Conservation (phyloP, 2,888 invertebrate species). For the Apeira syringaria region DNA sequence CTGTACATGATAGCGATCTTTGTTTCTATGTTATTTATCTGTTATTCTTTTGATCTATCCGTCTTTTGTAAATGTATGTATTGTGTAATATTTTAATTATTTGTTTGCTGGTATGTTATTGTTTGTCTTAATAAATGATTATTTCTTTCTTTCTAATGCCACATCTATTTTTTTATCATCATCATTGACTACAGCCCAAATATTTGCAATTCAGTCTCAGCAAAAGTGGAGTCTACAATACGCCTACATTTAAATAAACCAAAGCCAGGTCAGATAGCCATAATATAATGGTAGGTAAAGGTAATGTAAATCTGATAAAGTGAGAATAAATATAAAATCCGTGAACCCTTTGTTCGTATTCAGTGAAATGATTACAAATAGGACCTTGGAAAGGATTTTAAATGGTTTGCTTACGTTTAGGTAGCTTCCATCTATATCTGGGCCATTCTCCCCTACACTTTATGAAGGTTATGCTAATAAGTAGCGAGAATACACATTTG, state of each 20-base stretch:
- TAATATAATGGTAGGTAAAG: slow-evolving; percentile 18
- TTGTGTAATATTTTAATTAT: too few species aligned
- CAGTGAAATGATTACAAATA: slow-evolving; percentile 26
- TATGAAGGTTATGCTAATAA: slow-evolving; percentile 21
- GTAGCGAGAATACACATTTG: slow-evolving; percentile 6
- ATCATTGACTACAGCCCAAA: slow-evolving; percentile 2
- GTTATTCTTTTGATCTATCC: too few species aligned
- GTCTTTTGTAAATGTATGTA: too few species aligned
- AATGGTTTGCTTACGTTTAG: slow-evolving; percentile 23
- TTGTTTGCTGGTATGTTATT: too few species aligned
- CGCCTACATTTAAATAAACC: slow-evolving; percentile 12
- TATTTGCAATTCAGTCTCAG: slow-evolving; percentile 6
- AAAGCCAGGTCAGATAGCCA: slow-evolving; percentile 15
- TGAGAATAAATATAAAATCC: slow-evolving; percentile 25
- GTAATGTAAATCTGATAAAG: slow-evolving; percentile 29
- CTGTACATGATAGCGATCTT: too few species aligned
- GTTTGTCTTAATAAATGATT: too few species aligned
- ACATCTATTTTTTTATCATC: too few species aligned
- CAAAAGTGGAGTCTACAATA: slow-evolving; percentile 7
- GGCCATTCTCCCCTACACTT: slow-evolving; percentile 17
- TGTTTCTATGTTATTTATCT: too few species aligned
- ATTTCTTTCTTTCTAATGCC: too few species aligned
- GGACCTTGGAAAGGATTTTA: slow-evolving; percentile 23
- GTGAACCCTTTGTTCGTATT: slow-evolving; percentile 24
- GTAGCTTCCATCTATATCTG: slow-evolving; percentile 18